Percentiles rank a stretch among this genome's conserved stretches.
phyloP scores from a whole-genome alignment of 2,113 vertebrate species.

The Sinocyclocheilus anshuiensis region DNA sequence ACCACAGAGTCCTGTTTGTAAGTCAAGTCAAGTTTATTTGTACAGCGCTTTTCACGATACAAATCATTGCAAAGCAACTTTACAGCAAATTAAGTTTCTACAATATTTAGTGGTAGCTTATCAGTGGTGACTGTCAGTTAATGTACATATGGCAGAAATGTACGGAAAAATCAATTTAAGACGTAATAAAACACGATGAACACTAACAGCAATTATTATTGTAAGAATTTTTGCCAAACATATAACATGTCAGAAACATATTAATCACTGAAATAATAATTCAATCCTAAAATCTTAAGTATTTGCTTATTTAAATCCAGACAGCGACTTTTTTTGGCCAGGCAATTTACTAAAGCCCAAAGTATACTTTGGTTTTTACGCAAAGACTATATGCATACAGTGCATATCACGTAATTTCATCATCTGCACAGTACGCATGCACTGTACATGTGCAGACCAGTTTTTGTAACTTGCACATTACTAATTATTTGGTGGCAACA shows the following conservation, averaged over 20 bases:
- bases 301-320: neutral
- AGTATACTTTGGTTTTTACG: neutral
- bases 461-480: neutral
- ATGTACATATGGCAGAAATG: no score
- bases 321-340: neutral
- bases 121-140: no score
- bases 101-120: no score
- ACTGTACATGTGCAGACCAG: neutral
- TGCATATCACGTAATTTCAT: neutral
- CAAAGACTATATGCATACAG: neutral
- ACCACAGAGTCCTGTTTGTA: neutral
- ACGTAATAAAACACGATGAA: no score
- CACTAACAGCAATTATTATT: no score
- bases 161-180: no score
- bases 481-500: neutral
- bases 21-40: no score
- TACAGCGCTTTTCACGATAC: no score
- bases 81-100: no score
- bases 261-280: neutral
- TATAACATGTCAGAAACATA: neutral
- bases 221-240: neutral
- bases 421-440: neutral
- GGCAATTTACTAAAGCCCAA: neutral
- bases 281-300: neutral
- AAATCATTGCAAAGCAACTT: no score